Conservation (phyloP, 2,113 vertebrate genomes). For the Vidua chalybeata region DNA sequence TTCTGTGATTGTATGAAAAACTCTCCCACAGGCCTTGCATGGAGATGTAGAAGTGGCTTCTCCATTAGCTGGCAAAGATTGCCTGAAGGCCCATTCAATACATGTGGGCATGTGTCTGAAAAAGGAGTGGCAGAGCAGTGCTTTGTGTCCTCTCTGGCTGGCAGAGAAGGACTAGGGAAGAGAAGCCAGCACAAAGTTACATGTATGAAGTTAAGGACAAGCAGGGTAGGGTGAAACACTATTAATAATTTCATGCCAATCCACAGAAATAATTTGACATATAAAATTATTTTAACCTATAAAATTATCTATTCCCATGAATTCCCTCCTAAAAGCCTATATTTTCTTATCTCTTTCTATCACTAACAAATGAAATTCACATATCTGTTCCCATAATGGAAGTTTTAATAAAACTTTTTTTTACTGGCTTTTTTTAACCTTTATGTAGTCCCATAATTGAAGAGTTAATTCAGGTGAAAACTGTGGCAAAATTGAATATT, state of each 20-base stretch:
- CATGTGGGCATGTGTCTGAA: background rate
- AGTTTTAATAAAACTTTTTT: background rate
- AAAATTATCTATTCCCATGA: background rate
- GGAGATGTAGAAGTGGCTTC: background rate
- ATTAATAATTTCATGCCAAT: background rate
- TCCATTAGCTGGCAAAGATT: background rate
- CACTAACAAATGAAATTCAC: background rate
- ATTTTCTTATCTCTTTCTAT: background rate
- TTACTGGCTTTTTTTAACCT: background rate
- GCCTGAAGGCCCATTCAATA: background rate
- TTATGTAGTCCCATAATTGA: background rate
- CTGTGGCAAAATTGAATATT: background rate
- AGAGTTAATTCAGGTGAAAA: background rate
- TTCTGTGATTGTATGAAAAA: background rate
- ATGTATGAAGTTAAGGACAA: background rate
- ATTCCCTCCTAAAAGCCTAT: background rate
- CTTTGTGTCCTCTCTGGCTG: background rate
- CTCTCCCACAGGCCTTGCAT: background rate
- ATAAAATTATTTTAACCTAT: background rate
- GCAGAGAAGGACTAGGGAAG: background rate
- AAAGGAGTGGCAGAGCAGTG: background rate
- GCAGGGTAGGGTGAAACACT: background rate
- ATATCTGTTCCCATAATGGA: background rate
- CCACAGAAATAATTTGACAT: background rate
- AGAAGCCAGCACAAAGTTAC: background rate